Evolutionary conservation across 2,888 invertebrate species (phyloP).

Genomic region (Antheraea assamensis): DNA sequence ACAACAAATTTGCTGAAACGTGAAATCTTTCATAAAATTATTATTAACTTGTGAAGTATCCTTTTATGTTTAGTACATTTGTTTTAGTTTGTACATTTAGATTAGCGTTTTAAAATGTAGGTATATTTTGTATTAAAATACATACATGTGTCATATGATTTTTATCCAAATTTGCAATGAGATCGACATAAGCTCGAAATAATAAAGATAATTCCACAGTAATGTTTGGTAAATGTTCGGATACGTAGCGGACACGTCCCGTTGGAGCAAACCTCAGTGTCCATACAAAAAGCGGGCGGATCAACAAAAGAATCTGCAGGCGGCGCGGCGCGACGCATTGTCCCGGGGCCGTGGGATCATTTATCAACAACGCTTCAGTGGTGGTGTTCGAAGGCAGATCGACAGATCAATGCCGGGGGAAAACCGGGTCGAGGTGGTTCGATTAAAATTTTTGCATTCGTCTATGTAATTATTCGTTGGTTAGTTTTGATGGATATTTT

Average conservation of each 20-base stretch:
- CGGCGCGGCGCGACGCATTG: constrained; percentile 77
- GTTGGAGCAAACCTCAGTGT: constrained; percentile 70
- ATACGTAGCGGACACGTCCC: constrained; percentile 56
- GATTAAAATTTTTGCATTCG: constrained; percentile 65
- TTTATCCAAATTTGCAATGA: background rate
- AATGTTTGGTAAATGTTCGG: constrained; percentile 27
- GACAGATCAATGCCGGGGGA: constrained; percentile 64
- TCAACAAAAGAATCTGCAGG: constrained; percentile 79
- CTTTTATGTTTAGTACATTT: too few relatives aligned
- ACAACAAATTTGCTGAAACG: too few relatives aligned
- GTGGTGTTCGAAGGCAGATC: constrained; percentile 70
- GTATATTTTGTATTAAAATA: too few relatives aligned
- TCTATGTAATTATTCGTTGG: constrained; percentile 20
- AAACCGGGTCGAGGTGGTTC: constrained; percentile 47
- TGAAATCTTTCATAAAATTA: too few relatives aligned
- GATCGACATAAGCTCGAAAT: constrained; percentile 8
- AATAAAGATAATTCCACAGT: constrained; percentile 34
- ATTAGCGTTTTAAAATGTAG: too few relatives aligned
- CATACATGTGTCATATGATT: too few relatives aligned
- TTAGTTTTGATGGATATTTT: constrained; percentile 9
- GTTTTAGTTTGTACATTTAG: too few relatives aligned
- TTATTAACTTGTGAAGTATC: too few relatives aligned
- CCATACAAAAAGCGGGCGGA: constrained; percentile 73
- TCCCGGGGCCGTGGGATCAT: constrained; percentile 62
- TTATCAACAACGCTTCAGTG: constrained; percentile 78